Evolutionary conservation across 2,797 vertebrate species (phyloP).

Genomic region (Ceryle rudis): DNA sequence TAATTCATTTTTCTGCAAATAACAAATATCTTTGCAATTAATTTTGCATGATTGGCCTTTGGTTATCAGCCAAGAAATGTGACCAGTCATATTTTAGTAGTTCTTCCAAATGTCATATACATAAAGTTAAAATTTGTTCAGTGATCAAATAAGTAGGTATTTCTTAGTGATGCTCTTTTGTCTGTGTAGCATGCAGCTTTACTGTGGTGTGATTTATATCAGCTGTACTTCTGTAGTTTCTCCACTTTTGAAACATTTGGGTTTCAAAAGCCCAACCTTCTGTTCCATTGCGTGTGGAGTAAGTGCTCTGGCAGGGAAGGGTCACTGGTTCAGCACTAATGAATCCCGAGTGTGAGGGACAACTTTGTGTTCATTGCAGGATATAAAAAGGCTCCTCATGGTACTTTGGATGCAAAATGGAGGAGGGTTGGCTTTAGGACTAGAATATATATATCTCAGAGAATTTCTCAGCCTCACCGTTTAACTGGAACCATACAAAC

Average conservation of each 20-base stretch:
- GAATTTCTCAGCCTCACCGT: neutral
- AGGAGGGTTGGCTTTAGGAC: neutral
- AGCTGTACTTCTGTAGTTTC: neutral
- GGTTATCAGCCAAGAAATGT: constrained; percentile 50
- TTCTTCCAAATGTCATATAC: neutral
- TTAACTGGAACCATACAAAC: neutral
- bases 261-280: neutral
- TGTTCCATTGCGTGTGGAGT: neutral
- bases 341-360: neutral
- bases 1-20: constrained; percentile 61
- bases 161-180: neutral
- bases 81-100: constrained; percentile 52
- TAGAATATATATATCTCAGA: neutral
- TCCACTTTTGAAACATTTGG: neutral
- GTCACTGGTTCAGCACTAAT: neutral
- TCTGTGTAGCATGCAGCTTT: neutral
- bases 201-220: neutral
- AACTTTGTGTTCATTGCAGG: accelerated
- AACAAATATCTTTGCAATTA: constrained; percentile 52
- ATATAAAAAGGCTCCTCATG: neutral
- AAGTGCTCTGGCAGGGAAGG: neutral
- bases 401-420: neutral
- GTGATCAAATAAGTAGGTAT: neutral
- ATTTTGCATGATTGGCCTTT: constrained; percentile 37
- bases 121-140: neutral